These are phyloP conservation scores for Drosophila tanythrix DNA, from an alignment of 2,888 invertebrate species.

Conservation along the genomic window DNA sequence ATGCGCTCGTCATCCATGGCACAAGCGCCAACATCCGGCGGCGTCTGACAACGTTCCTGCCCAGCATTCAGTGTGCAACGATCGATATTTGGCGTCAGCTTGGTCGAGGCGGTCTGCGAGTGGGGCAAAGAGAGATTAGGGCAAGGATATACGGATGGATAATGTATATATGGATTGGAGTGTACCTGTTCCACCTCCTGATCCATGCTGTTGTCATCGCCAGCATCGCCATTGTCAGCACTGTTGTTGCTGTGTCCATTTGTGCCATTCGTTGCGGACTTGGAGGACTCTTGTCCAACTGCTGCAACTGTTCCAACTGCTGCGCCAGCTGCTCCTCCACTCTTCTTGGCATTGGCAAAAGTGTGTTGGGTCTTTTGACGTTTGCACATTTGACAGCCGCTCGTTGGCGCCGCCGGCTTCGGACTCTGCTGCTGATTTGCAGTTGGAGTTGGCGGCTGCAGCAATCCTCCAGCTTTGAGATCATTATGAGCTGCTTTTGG, in stretches of 20 bases:
- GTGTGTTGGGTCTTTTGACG: slow-evolving; percentile 85
- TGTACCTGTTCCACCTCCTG: slow-evolving; percentile 34
- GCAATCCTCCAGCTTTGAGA: slow-evolving; percentile 35
- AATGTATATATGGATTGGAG: background rate
- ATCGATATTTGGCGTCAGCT: slow-evolving; percentile 77
- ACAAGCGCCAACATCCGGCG: slow-evolving; percentile 44
- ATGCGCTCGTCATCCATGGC: slow-evolving; percentile 37
- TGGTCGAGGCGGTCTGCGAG: slow-evolving; percentile 57
- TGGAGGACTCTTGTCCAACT: background rate
- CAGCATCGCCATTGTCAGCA: slow-evolving; percentile 18
- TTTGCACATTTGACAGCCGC: slow-evolving; percentile 84
- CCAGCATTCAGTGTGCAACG: slow-evolving; percentile 58
- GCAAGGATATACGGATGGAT: background rate
- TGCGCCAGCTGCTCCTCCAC: background rate
- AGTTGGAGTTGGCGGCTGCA: background rate
- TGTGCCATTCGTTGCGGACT: background rate
- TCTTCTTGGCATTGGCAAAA: slow-evolving; percentile 54
- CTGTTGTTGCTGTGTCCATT: slow-evolving; percentile 24
- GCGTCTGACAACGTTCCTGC: slow-evolving; percentile 60
- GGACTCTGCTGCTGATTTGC: background rate
- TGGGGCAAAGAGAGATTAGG: background rate
- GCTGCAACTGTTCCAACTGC: background rate
- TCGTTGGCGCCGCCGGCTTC: slow-evolving; percentile 38
- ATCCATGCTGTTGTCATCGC: slow-evolving; percentile 46
- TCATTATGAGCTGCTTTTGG: slow-evolving; percentile 31